Evolutionary conservation across 1,140 invertebrate genomes (phyloP), one percentile per base, ranked within the genome.

Genomic region (Dendrolimus punctatus): DNA sequence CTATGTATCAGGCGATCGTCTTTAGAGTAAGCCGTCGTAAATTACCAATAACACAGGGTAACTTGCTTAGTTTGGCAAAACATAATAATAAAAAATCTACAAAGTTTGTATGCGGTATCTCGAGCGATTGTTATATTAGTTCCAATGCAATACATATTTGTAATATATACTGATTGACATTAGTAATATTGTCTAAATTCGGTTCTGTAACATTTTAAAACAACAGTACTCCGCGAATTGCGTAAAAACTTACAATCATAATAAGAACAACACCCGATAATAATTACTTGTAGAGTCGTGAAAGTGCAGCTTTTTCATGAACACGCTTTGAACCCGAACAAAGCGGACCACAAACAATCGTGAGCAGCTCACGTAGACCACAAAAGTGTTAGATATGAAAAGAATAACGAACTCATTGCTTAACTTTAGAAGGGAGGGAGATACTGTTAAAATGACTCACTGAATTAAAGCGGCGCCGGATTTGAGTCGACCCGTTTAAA

Each of bases 301-400:
- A 77, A 77, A 77, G 74, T 71, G 62, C 59, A 68, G 62, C 62
- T 74, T 75, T 67, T 73, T 67, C 55, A 63, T 60, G 55, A 61
- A 49, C 44, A 8, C 52, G 48, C 52, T 43, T 50, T 40, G 44
- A 51, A 42, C 53, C 43, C 55, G 47, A 66, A 72, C 69, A 72
- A 72, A 71, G 57, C 59, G 45, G 45, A 65, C 63, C 60, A 45
- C 66, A 64, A 59, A 60, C 64, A 64, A 66, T 64, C 68, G 66
- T 73, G 70, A 45, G 42, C 52, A 56, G 47, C 10, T 39, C 44
- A 37, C 44, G 10, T 36, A 58, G 48, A 52, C 40, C 40, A 41
- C 40, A 10, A 8, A 50, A 42, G 39, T 23, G 7, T 50, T 50
- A 50, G 49, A 50, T 41, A 50, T 39, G 49, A 41, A 23, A 23